These are phyloP conservation scores for Seladonia tumulorum DNA, from an alignment of 2,888 invertebrate genomes.

Conservation along the genomic window DNA sequence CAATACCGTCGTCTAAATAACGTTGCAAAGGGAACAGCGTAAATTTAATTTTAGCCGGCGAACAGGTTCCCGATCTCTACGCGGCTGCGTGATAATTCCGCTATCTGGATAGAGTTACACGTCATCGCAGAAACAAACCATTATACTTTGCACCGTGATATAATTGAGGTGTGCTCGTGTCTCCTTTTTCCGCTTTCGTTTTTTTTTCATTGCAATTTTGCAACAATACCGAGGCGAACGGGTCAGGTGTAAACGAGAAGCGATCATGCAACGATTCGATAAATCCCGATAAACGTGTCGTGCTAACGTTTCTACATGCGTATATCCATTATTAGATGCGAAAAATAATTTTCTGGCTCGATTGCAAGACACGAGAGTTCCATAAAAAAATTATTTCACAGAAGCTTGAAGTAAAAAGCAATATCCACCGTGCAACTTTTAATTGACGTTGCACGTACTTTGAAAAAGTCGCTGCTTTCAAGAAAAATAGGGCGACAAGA, in stretches of 20 bases:
- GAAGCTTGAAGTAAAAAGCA: neutral
- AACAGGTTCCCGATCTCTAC: conserved; percentile 25
- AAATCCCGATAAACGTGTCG: neutral
- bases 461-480: too few relatives aligned
- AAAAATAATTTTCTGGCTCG: neutral
- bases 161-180: neutral
- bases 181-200: neutral
- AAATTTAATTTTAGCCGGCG: conserved; percentile 34
- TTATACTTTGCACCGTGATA: neutral
- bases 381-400: neutral
- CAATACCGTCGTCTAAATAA: conserved; percentile 32
- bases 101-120: conserved; percentile 2
- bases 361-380: neutral
- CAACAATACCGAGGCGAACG: neutral
- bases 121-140: neutral
- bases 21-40: conserved; percentile 4
- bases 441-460: neutral
- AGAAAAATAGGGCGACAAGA: too few relatives aligned
- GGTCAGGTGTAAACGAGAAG: neutral
- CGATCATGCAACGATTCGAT: neutral
- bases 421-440: neutral
- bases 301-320: neutral
- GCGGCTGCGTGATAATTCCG: conserved; percentile 24
- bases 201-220: neutral
- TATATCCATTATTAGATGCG: neutral